phyloP scores from a whole-genome alignment of 35 echinoderm and acorn worm species.

The Heliocidaris tuberculata region DNA sequence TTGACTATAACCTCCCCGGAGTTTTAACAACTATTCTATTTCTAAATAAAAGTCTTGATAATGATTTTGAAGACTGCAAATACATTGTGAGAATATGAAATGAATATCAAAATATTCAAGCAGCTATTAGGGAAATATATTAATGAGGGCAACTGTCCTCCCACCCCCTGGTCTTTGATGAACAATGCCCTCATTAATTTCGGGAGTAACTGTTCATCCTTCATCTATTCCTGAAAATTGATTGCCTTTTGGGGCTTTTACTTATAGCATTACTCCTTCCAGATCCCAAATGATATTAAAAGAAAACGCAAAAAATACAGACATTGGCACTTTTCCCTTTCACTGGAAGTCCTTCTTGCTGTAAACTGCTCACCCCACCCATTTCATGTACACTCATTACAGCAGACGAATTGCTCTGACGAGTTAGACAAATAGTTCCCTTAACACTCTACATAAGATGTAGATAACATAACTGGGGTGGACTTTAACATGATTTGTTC shows the following conservation, averaged over 20 bases:
- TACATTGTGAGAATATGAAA: no score
- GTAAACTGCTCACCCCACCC: neutral
- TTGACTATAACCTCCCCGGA: no score
- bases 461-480: neutral
- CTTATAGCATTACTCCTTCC: neutral
- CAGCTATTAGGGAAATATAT: no score
- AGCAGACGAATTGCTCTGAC: neutral
- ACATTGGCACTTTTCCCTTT: neutral
- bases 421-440: neutral
- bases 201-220: no score
- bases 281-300: neutral
- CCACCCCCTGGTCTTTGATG: no score
- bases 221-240: no score
- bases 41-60: no score
- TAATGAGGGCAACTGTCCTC: no score
- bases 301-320: neutral
- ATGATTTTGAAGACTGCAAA: no score
- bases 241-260: neutral
- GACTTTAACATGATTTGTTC: neutral
- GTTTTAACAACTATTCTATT: no score
- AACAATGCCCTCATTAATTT: no score
- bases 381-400: constrained; percentile 10
- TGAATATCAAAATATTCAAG: no score
- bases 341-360: neutral
- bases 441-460: neutral